Evolutionary conservation across 2,888 invertebrate genomes (phyloP), one percentile per base, ranked within the genome.

Genomic region (Furcula furcula): DNA sequence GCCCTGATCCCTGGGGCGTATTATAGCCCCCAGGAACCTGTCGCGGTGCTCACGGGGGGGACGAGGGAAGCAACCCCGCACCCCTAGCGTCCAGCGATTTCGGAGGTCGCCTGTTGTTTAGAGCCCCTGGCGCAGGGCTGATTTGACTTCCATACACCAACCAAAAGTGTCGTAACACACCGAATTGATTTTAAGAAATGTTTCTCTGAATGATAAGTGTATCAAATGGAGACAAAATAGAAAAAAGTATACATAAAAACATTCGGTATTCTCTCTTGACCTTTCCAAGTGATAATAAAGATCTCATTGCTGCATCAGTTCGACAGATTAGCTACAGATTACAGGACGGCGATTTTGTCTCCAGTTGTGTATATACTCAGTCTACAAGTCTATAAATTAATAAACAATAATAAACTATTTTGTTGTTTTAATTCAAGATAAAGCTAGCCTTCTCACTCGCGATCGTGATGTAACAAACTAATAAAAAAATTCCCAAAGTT

Each of bases 351-450:
- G 63, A 52, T 71, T 81, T 81, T 81, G 84, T 83, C 81, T 76
- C 75, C 83, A 76, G 36, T 70, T 74, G 77, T 71, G 59, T 70
- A 70, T 67, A 69, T 74, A 62, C 67, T 66, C 62, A 72, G 75
- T 78, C 68, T 77, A 82, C 84, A 84, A n/a, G 82, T 77, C 72
- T 78, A 79, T 81, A 83, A 78, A 81, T 80, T 84, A 85, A 85
- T 84, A 80, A 81, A 85, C 71, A 76, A 79, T 78, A 77, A 72
- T 76, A 76, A 81, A 80, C 69, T 50, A 47, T 28, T 28, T 28
- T 18, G 12, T 13, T 28, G 9, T 21, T n/a, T n/a, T n/a, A n/a
- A n/a, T n/a, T 21, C 10, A 21, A 21, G n/a, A n/a, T n/a, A n/a
- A n/a, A n/a, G n/a, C n/a, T n/a, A n/a, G n/a, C n/a, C n/a, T n/a